Percentiles rank a stretch among this genome's conserved stretches.
Evolutionary conservation across 2,888 invertebrate species (phyloP).

Genomic region (Spisula solida): DNA sequence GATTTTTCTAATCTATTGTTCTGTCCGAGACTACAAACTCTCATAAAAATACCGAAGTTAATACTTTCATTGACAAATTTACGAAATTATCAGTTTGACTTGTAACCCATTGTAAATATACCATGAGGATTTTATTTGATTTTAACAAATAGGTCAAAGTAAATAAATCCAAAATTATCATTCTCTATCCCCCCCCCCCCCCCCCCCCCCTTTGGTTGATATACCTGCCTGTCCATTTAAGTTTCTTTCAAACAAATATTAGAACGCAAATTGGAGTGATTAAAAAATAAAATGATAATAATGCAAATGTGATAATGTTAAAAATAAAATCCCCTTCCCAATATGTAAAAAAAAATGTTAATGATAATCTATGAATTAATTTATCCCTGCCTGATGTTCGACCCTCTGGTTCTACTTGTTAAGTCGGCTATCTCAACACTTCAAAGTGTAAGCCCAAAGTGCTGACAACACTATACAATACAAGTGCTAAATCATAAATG

Average conservation of each 20-base stretch:
- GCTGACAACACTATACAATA: slow-evolving; percentile 53
- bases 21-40: background rate
- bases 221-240: no score
- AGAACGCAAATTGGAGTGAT: no score
- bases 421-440: slow-evolving; percentile 31
- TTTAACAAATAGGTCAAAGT: background rate
- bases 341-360: no score
- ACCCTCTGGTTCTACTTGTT: slow-evolving; percentile 11
- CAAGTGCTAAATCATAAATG: slow-evolving; percentile 48
- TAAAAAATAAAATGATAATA: no score
- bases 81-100: background rate
- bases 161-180: no score
- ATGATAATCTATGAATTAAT: no score
- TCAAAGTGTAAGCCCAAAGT: slow-evolving; percentile 34
- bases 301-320: no score
- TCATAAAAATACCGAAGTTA: slow-evolving; percentile 3
- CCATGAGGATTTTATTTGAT: slow-evolving; percentile 29
- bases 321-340: no score
- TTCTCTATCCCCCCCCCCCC: no score
- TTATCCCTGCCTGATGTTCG: no score
- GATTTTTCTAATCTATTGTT: background rate
- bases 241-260: no score
- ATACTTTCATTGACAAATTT: slow-evolving; percentile 19
- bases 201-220: no score
- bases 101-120: slow-evolving; percentile 27